Base-by-base conservation (phyloP, 2,797 vertebrate species). In the Triplophysa yarkandensis region DNA sequence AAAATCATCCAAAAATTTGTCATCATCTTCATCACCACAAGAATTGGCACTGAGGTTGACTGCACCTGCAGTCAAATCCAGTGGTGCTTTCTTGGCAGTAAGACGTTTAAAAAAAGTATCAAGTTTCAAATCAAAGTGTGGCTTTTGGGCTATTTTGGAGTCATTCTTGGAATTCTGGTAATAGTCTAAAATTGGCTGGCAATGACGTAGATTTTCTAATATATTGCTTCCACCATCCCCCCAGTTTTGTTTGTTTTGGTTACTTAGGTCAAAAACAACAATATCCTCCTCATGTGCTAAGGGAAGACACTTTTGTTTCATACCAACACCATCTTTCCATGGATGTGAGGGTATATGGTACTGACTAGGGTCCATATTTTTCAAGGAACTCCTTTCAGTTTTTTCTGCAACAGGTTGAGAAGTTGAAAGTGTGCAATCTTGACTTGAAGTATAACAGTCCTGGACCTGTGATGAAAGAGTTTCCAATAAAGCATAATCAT, bases 1-100 rank as follows among this genome's bases (percentile, higher is more conserved):
- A 79, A 85, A 84, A 75, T 94, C 92, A 57, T 88, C 88, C 72
- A 90, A 91, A 57, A 91, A 84, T 60, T 88, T 81, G 64, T 92
- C 85, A 66, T 87, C 92, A 65, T 93, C 88, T 17, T 76, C 28
- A 85, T 85, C 87, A 34, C 81, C 86, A 66, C 85, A 85, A 80
- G 80, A 83, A 74, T 88, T 91, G 41, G 74, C 91, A 82, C 96
- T 96, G 86, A 98, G 92, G 87, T 94, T 83, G 63, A 92, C 75
- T 54, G 89, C 91, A 52, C 87, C 79, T 21, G 54, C 46, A 60
- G 89, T 89, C 85, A 94, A 86, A 86, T 99, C 95, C 86, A 98
- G 64, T 11, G 96, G 94, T 61, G 92, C 83, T 60, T 91, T 95
- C 89, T 93, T 93, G 39, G 85, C 83, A 2, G 88, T 86, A 79